Evolutionary conservation across 2,113 vertebrate species (phyloP).

Genomic region (Takifugu flavidus): DNA sequence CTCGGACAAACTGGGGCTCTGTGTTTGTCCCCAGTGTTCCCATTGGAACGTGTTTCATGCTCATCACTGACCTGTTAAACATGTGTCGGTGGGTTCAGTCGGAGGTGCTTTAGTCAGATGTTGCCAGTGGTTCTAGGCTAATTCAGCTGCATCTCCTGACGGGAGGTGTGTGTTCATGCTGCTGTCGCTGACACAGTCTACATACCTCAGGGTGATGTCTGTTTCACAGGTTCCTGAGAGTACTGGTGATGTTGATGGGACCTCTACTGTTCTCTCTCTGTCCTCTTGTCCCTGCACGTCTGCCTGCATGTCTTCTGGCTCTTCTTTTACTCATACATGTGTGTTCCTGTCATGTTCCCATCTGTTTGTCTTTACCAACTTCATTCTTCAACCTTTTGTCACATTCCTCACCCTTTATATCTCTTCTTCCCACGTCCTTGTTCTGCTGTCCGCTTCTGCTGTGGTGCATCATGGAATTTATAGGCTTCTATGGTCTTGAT

Average conservation of each 20-base stretch:
- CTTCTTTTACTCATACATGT: background rate
- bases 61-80: too few species aligned
- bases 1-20: too few species aligned
- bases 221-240: too few species aligned
- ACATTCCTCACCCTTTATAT: conserved; percentile 5
- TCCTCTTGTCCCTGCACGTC: background rate
- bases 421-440: background rate
- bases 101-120: too few species aligned
- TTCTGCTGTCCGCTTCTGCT: conserved; percentile 1
- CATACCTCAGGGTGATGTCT: background rate
- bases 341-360: background rate
- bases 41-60: too few species aligned
- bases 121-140: too few species aligned
- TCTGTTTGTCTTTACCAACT: background rate
- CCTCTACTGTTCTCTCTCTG: background rate
- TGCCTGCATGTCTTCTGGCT: background rate
- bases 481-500: conserved; percentile 94
- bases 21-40: too few species aligned
- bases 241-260: background rate
- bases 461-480: conserved; percentile 50
- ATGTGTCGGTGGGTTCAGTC: too few species aligned
- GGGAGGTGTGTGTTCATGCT: too few species aligned
- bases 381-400: conserved; percentile 6
- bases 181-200: too few species aligned
- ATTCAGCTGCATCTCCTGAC: too few species aligned